Evolutionary conservation across 1,140 invertebrate species (phyloP).

Genomic region (Mactra quadrangularis): DNA sequence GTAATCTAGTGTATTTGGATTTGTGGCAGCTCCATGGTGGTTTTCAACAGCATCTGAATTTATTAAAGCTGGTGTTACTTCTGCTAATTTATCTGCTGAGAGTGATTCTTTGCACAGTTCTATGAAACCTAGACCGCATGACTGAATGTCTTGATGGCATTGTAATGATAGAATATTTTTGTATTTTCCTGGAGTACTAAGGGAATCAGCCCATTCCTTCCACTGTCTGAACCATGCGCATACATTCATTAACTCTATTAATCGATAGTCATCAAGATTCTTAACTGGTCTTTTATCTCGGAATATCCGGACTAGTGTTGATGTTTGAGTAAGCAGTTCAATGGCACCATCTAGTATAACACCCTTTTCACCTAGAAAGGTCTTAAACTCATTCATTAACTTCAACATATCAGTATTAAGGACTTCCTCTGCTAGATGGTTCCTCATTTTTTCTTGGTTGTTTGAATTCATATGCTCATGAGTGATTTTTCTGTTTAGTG

Average conservation of each 20-base stretch:
- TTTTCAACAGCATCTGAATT: constrained; percentile 50
- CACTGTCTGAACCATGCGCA: constrained; percentile 16
- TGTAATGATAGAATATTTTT: neutral
- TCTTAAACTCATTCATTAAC: neutral
- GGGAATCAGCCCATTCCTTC: no score
- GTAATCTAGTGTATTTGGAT: constrained; percentile 42
- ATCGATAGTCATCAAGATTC: neutral
- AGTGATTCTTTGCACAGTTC: constrained; percentile 7
- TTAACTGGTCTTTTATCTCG: neutral
- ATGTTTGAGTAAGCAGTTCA: constrained; percentile 19
- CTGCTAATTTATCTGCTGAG: neutral
- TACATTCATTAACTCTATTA: neutral
- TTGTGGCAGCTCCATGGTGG: constrained; percentile 35
- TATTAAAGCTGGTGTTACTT: constrained; percentile 15
- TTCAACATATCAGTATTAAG: constrained; percentile 3
- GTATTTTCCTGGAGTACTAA: neutral
- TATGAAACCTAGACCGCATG: constrained; percentile 8
- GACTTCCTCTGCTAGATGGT: constrained; percentile 11
- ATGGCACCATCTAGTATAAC: neutral
- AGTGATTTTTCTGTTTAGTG: constrained; percentile 14
- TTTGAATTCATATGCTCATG: constrained; percentile 9
- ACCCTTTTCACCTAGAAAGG: neutral
- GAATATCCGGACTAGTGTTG: neutral
- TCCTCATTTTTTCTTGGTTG: constrained; percentile 15
- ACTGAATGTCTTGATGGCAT: constrained; percentile 1